Base-by-base conservation (phyloP, 2,797 vertebrate genomes). In the Hippopotamyrus pictus region DNA sequence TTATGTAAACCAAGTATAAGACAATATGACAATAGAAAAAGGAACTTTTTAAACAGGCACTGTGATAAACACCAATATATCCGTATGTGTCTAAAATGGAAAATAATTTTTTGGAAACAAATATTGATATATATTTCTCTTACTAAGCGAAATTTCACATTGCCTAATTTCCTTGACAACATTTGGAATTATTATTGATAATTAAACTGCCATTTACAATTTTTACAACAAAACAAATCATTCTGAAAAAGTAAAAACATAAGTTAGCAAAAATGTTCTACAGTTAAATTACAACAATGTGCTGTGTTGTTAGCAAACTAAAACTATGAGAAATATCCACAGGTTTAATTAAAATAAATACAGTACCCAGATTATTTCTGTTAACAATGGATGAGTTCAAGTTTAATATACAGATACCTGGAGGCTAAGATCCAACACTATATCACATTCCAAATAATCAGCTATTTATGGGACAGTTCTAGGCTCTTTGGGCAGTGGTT, bases 41-140 rank as follows among this genome's bases (percentile, higher is more conserved):
- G 3, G 57, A 25, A 1, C 46, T 65, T 44, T 96, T 96, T 95
- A 96, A 94, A 96, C 91, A 96, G 95, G 95, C 95, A 96, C 96
- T 96, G 95, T 92, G 89, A 59, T 76, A 50, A 50, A 94, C 94
- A 92, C 44, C 59, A 76, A 87, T 79, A 48, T 51, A 14, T 59
- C 83, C 44, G n/a, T 62, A 53, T 84, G 91, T 82, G 41, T 88
- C 17, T 93, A 91, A 93, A 92, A 90, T 92, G 11, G 69, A 57
- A 73, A 41, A 54, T 53, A 44, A 41, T 54, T 54, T 54, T 50
- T 25, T 50, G 48, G 44, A 50, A 25, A 50, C 7, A 50, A 85
- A 25, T 48, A 85, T 12, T 48, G n/a, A 51, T 85, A 85, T 25
- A 7, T 85, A 29, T 51, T 50, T 48, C n/a, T 25, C 82, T 50